Base-by-base conservation (phyloP, 2,797 vertebrate genomes). In the Coluber constrictor region DNA sequence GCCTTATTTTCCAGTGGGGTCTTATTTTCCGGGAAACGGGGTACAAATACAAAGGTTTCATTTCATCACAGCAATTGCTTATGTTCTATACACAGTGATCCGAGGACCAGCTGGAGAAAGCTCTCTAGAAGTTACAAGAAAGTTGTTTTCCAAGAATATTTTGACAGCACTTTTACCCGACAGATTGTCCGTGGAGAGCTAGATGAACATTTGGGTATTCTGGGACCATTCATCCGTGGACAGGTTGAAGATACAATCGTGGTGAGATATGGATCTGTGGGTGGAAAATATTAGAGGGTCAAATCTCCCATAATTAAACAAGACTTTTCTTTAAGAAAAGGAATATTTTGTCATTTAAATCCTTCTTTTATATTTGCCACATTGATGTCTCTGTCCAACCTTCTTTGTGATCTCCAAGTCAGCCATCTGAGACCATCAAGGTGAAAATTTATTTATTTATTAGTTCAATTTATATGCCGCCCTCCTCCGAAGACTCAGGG, bases 171-270 rank as follows among this genome's bases (percentile, higher is more conserved):
- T 47, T 99, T 99, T 96, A 97, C 87, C 0, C 86, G 96, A 90
- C 98, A 97, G 0, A 88, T 97, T 7, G 93, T 94, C 90, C 97
- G 98, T 90, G 98, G 98, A 96, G 99, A 99, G 95, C 93, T 98
- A 89, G 97, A 99, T 0, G 97, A 98, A 89, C 99, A 99, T 93
- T 96, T 99, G 94, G 99, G 99, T 86, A 98, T 99, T 95, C 97
- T 99, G 47, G 99, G 99, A 56, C 99, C 99, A 0, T 97, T 98
- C 92, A 98, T 99, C 95, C 98, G 98, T 97, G 98, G 98, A 37
- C 98, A 99, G 97, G 97, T 99, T 61, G 98, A 99, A 92, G 98
- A 99, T 43, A 96, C 99, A 70, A 98, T 99, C 55, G 98, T 98
- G 95, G 99, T 99, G 95, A 99, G 98, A 97, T 63, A 89, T 43